These are phyloP conservation scores for Mythimna ferrago DNA, from an alignment of 2,888 invertebrate genomes.

Conservation along the genomic window DNA sequence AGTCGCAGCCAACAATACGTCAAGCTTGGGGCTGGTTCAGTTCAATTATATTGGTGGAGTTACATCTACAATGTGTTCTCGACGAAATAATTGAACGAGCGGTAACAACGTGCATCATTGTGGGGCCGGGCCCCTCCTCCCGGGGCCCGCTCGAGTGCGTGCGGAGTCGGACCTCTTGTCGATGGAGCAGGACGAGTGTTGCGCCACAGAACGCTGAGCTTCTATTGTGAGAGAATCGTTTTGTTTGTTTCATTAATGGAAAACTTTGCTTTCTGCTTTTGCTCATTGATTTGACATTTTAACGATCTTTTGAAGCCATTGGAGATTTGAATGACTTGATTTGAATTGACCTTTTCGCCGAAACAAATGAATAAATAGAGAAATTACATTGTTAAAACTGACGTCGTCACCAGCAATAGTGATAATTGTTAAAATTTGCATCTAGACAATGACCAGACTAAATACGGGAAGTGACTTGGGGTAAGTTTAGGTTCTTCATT, in stretches of 20 bases:
- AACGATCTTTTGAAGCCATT: not conserved
- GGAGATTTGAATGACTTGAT: not conserved
- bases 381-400: not conserved
- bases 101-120: slow-evolving; percentile 46
- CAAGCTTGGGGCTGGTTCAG: slow-evolving; percentile 12
- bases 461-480: not conserved
- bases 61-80: slow-evolving; percentile 38
- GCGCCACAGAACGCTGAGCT: slow-evolving; percentile 20
- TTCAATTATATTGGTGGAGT: slow-evolving; percentile 48
- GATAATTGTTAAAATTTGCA: not conserved
- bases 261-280: not conserved
- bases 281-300: not conserved
- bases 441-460: no score
- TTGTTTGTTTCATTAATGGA: slow-evolving; percentile 27
- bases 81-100: slow-evolving; percentile 55
- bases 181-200: slow-evolving; percentile 15
- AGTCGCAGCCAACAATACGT: slow-evolving; percentile 17
- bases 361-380: not conserved
- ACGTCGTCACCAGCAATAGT: not conserved
- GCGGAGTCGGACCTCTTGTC: slow-evolving; percentile 36
- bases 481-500: slow-evolving; percentile 1
- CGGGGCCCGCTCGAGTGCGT: slow-evolving; percentile 38
- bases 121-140: not conserved
- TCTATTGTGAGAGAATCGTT: slow-evolving; percentile 14
- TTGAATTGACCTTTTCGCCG: not conserved